Evolutionary conservation across 2,888 invertebrate genomes (phyloP).

Genomic region (Patella ulyssiponensis): DNA sequence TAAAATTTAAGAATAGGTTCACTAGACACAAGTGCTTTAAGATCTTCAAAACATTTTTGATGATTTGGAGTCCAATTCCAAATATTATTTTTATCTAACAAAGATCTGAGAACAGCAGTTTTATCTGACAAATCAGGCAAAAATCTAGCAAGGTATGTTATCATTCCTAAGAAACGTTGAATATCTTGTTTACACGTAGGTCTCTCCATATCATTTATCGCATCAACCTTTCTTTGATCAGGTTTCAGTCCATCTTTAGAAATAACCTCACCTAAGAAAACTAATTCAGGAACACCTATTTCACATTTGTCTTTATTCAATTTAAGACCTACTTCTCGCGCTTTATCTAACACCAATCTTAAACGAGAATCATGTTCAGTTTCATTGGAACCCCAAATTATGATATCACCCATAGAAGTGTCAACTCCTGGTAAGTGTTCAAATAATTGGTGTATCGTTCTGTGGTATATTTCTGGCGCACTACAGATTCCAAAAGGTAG

Average conservation of each 20-base stretch:
- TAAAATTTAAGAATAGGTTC: no score
- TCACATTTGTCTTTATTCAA: constrained; percentile 23
- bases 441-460: constrained; percentile 17
- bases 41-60: constrained; percentile 3
- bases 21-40: no score
- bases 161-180: neutral
- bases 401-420: constrained; percentile 23
- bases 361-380: constrained; percentile 18
- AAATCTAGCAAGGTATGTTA: constrained; percentile 1
- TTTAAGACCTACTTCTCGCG: constrained; percentile 11
- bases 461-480: constrained; percentile 23
- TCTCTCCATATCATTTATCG: neutral
- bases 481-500: constrained; percentile 24
- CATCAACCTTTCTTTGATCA: constrained; percentile 12
- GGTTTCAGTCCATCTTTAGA: constrained; percentile 17
- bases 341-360: constrained; percentile 9
- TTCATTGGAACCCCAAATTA: constrained; percentile 15
- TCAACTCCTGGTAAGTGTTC: constrained; percentile 18
- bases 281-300: constrained; percentile 22
- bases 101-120: constrained; percentile 8
- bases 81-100: constrained; percentile 14
- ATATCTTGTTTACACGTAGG: neutral
- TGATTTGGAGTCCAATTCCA: constrained; percentile 8
- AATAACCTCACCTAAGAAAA: constrained; percentile 25
- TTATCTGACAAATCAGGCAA: constrained; percentile 8